Percentiles rank a stretch among this genome's conserved stretches.
Conservation (phyloP, 1,140 invertebrate genomes). For the Listronotus oregonensis region DNA sequence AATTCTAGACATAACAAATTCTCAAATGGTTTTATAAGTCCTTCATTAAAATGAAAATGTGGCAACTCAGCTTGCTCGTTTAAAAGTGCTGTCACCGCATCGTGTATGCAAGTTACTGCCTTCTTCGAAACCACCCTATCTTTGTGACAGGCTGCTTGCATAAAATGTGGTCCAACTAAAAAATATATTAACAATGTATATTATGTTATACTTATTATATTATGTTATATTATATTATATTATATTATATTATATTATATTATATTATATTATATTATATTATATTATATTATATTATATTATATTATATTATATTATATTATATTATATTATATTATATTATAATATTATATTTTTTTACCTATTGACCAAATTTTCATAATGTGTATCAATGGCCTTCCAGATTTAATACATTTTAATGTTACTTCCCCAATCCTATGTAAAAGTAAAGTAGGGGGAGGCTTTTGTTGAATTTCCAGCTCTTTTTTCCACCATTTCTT, state of each 20-base stretch:
- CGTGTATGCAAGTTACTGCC: constrained; percentile 91
- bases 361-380: constrained; percentile 86
- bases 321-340: background rate
- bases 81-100: constrained; percentile 85
- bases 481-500: constrained; percentile 63
- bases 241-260: too few relatives aligned
- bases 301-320: background rate
- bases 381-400: constrained; percentile 85
- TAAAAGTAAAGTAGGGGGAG: constrained; percentile 66
- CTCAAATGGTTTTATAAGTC: constrained; percentile 92
- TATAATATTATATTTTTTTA: constrained; percentile 2
- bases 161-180: constrained; percentile 82
- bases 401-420: constrained; percentile 82
- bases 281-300: background rate
- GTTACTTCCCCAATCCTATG: constrained; percentile 86
- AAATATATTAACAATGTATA: too few relatives aligned
- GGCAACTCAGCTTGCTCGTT: constrained; percentile 86
- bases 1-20: constrained; percentile 90
- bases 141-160: constrained; percentile 92
- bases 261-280: too few relatives aligned
- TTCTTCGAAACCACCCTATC: constrained; percentile 88
- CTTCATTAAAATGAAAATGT: constrained; percentile 95
- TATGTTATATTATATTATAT: background rate
- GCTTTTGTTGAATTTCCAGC: constrained; percentile 55
- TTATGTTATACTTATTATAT: background rate